Percentiles rank a stretch among this genome's conserved stretches.
These are phyloP conservation scores for Mythimna albipuncta DNA, from an alignment of 2,888 invertebrate species.

Conservation along the genomic window DNA sequence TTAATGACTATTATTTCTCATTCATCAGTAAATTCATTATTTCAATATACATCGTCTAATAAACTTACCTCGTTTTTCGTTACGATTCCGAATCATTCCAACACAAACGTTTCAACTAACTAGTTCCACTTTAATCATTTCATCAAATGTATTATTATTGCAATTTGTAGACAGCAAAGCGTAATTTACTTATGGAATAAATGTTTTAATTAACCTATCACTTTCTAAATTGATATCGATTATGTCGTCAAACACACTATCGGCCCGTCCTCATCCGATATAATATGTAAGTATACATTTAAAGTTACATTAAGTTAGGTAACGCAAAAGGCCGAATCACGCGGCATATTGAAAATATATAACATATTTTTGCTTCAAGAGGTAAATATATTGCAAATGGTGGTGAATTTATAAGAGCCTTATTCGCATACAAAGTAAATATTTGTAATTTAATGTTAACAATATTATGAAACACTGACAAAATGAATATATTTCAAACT, in stretches of 20 bases:
- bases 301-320: conserved; percentile 45
- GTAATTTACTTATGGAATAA: conserved; percentile 33
- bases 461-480: neutral
- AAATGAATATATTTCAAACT: neutral
- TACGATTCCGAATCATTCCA: neutral
- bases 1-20: neutral
- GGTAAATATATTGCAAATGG: neutral
- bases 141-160: conserved; percentile 31
- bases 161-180: conserved; percentile 30
- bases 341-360: conserved; percentile 22
- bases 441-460: neutral
- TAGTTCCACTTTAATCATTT: neutral
- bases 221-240: conserved; percentile 50
- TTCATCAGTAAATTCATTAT: neutral
- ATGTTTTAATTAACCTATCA: conserved; percentile 54
- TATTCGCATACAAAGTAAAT: neutral
- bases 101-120: conserved; percentile 8
- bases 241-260: conserved; percentile 52
- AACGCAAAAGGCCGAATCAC: conserved; percentile 34
- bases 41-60: neutral
- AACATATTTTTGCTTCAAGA: neutral
- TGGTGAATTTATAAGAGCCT: neutral
- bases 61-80: neutral
- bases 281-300: conserved; percentile 32
- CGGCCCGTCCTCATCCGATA: conserved; percentile 28